These are phyloP conservation scores for Thryonomys swinderianus DNA, from an alignment of 2,113 vertebrate genomes.

Conservation along the genomic window DNA sequence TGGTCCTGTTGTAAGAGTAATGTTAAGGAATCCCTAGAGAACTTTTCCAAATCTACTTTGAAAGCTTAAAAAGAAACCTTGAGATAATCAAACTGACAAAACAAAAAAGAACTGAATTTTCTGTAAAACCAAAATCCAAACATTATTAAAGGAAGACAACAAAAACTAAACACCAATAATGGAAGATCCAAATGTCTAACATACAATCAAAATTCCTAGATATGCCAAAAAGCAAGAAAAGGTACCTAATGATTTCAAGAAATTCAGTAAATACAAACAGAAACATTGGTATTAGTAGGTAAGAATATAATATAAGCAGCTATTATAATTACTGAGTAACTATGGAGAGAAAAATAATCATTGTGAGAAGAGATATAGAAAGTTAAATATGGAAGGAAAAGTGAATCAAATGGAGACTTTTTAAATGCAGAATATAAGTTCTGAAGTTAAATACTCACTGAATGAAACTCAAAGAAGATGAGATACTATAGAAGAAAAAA, in stretches of 20 bases:
- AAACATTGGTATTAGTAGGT: background rate
- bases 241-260: background rate
- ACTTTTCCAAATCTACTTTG: background rate
- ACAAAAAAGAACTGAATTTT: background rate
- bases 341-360: conserved; percentile 35
- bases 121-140: conserved; percentile 13
- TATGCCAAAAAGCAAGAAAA: background rate
- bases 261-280: background rate
- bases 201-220: background rate
- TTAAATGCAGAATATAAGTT: background rate
- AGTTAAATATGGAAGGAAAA: background rate
- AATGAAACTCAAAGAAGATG: background rate
- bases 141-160: background rate
- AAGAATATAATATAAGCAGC: background rate
- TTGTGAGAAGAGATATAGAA: background rate
- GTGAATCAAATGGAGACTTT: background rate
- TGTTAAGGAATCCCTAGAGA: background rate
- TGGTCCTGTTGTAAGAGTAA: background rate
- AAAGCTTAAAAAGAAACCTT: background rate
- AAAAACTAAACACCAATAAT: background rate
- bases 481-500: background rate
- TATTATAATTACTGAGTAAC: background rate
- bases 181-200: background rate
- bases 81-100: background rate
- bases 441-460: background rate